Evolutionary conservation across 2,888 invertebrate species (phyloP), one percentile per base, ranked within the genome.

Genomic region (Polymixis lichenea): DNA sequence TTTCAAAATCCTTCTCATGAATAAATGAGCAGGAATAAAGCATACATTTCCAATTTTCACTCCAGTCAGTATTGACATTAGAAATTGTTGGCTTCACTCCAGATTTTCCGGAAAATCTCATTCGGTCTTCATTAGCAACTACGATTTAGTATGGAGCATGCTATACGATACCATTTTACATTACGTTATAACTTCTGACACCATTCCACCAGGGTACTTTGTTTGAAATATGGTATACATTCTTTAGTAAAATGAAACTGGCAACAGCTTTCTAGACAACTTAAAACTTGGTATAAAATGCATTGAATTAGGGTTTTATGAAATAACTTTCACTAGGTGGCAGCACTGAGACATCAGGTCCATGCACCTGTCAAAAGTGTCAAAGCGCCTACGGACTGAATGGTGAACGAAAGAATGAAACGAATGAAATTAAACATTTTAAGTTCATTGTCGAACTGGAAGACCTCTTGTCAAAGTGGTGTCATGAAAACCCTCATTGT

Each of bases 81-180:
- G 67, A 83, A 75, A 75, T 75, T 74, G 77, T 80, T 87, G 87
- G 87, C 87, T 78, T 51, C 22, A 61, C 58, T 86, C 89, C 87
- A 87, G 73, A 74, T 82, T 78, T 78, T 68, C 71, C 64, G 67
- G 80, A 82, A 87, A 87, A 84, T 80, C 84, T 80, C 80, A 55
- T 80, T 72, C 77, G 71, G 75, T 77, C 77, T 81, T 84, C 84
- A 86, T 87, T 87, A 86, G 69, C 72, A 80, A 79, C 80, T 77
- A 71, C 75, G 61, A 78, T 86, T 82, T 75, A 53, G 67, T 62
- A 32, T 71, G 62, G 62, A 73, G 75, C 56, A 55, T 78, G 58
- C 72, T 79, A 61, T 76, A 86, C 56, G 78, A 49, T 51, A 61
- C 67, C 64, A 75, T 83, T 77, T 72, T 70, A 76, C 71, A 77